Evolutionary conservation across 2,113 vertebrate species (phyloP), one percentile per base, ranked within the genome.

Genomic region (Cyprinodon brontotheroides): DNA sequence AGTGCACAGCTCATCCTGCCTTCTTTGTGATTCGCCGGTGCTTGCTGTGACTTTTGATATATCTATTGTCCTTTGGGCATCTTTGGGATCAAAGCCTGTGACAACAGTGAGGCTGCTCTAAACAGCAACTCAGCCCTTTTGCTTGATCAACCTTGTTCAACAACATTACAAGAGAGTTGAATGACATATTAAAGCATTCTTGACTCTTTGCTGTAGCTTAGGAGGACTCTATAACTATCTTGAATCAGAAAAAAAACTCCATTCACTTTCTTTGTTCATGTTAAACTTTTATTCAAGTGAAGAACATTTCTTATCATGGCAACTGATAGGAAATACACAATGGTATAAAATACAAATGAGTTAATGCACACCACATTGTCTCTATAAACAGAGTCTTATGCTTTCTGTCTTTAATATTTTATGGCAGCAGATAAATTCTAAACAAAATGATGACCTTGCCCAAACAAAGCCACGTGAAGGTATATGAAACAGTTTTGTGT

Each of bases 131-230:
- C 64, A 68, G 65, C 63, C 29, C 77, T 43, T 78, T 72, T 65
- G 65, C 41, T 75, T 60, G 59, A 65, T 77, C 79, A 74, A 83
- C 79, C 79, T 87, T 84, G 70, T 78, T 77, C 83, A 73, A 74
- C 64, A 70, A 70, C 47, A 87, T 68, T 75, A 82, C 72, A 79
- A 77, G 41, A 63, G 59, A 74, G n/a, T 78, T 79, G 60, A 71
- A 72, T 83, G 75, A 85, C 50, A 20, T n/a, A 57, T 82, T 72
- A 71, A 36, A 78, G 59, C 53, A 57, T 68, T 76, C 65, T 84
- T 60, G 43, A 62, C 60, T 76, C 62, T 66, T 70, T 47, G 43
- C 66, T 78, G 36, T 22, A 65, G 79, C 72, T 45, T 63, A 78
- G 59, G 76, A 82, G 62, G 64, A 68, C 64, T 77, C 17, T 77